phyloP scores from a whole-genome alignment of 1,140 invertebrate species.

The Macrostomum lignano region DNA sequence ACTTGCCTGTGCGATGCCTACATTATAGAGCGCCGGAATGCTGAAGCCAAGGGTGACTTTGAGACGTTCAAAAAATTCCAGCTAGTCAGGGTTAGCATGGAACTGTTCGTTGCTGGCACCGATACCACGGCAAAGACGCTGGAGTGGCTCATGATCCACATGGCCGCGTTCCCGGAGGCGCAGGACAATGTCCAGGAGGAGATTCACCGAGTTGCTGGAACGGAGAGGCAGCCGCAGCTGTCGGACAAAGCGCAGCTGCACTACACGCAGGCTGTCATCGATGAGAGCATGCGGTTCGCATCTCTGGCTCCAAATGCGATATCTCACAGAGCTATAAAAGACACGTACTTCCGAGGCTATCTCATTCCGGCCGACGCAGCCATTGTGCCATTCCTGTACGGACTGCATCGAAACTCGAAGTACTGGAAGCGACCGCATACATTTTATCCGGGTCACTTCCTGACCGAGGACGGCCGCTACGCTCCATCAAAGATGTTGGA shows the following conservation, averaged over 20 bases:
- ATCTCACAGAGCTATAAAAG: constrained; percentile 14
- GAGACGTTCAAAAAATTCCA: constrained; percentile 11
- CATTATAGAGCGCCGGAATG: too few relatives aligned
- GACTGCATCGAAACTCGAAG: constrained; percentile 25
- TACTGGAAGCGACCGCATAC: constrained; percentile 16
- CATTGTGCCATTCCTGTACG: constrained; percentile 25
- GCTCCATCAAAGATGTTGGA: too few relatives aligned
- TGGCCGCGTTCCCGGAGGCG: constrained; percentile 41
- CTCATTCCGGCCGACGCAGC: constrained; percentile 18
- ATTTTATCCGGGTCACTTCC: constrained; percentile 16
- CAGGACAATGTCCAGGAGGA: constrained; percentile 54
- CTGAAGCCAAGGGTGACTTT: too few relatives aligned
- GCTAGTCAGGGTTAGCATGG: constrained; percentile 22
- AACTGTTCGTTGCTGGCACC: constrained; percentile 57
- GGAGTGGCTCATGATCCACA: constrained; percentile 52
- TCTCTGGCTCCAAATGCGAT: constrained; percentile 23
- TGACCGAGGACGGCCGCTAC: background rate
- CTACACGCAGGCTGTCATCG: constrained; percentile 13
- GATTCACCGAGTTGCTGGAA: constrained; percentile 43
- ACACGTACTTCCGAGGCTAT: constrained; percentile 12
- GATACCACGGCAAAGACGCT: constrained; percentile 57
- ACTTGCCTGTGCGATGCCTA: too few relatives aligned
- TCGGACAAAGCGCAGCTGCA: constrained; percentile 33
- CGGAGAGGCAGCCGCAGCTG: constrained; percentile 39
- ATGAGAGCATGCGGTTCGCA: constrained; percentile 18